Evolutionary conservation across 2,888 invertebrate species (phyloP), one percentile per base, ranked within the genome.

Genomic region (Lepidochrysops patricia): DNA sequence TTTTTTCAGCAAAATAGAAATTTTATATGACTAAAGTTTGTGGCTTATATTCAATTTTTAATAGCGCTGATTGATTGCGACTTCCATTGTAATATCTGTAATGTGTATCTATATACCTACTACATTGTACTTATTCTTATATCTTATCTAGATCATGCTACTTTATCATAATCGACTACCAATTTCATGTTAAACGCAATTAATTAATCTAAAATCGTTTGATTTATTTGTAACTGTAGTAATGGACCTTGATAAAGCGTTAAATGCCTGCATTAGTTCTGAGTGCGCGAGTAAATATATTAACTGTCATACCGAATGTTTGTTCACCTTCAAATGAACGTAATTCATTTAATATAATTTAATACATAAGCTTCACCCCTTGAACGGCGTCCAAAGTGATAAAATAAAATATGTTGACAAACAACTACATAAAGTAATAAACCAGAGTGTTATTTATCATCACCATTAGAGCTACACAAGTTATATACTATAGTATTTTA

Each of bases 351-450:
- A 13, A 50, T 26, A 13, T 26, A 26, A 26, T 50, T 26, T 50
- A 26, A 5, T 50, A 26, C 25, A 13, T 13, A n/a, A n/a, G 50
- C 26, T 50, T n/a, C 19, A 29, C 29, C 5, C 15, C 29, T 54
- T 54, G 50, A 32, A 32, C 19, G 7, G 12, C 54, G 29, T 32
- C 54, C 54, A 54, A 29, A 29, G 15, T 23, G 29, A 54, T 54
- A 29, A 54, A 29, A 54, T 32, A 54, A 52, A 52, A 52, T 19
- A 54, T 32, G 32, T 54, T 26, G 19, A 54, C 29, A 54, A 54
- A 26, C 52, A 52, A 27, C n/a, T 52, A 27, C 50, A 26, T 13
- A 13, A 43, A 37, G 37, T 37, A 15, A 15, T 37, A 19, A 37
- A 37, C 19, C 19, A 23, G 0, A 1, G 43, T 43, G 43, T 23